Evolutionary conservation across 2,888 invertebrate species (phyloP), one percentile per base, ranked within the genome.

Genomic region (Drosophila mettleri): DNA sequence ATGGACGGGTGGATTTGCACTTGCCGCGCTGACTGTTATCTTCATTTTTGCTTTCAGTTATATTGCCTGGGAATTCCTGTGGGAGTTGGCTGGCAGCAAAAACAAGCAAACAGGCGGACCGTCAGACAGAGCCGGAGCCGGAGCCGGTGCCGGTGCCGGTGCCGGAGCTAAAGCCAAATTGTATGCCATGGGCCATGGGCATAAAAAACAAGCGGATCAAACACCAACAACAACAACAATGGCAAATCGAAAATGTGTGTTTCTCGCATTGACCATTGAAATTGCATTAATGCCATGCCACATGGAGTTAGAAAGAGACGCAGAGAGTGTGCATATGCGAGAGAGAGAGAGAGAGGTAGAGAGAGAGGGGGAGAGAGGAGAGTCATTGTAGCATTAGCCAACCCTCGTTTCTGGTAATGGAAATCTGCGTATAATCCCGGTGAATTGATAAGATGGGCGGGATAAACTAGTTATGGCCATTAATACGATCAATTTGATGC

Each of bases 401-500:
- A 63, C 66, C 81, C 27, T 63, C 46, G 39, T 29, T 36, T 14
- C 39, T 46, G 60, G 53, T 90, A 90, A 91, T 91, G 90, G 90
- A 91, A 91, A 90, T 90, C 91, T 89, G 84, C 86, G 88, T 86
- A 89, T 90, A 91, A 91, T 92, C 90, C 88, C 75, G 81, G 43
- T 51, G 90, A 91, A 90, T 90, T 91, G 91, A 92, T 90, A 88
- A 90, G 88, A 86, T 90, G 92, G 92, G 92, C 91, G 91, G 92
- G 82, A 91, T 92, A 91, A 92, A 92, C 91, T 91, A 91, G 91
- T 92, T 91, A 92, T 90, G 89, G 90, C 89, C 91, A 91, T 91
- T 92, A 92, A 92, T 92, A 91, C 91, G 91, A 92, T 91, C 92
- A 92, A 92, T 92, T 92, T 92, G 91, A 86, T 91, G 91, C 88